These are phyloP conservation scores for Darevskia mixta DNA, from an alignment of 2,797 vertebrate genomes.

Conservation along the genomic window DNA sequence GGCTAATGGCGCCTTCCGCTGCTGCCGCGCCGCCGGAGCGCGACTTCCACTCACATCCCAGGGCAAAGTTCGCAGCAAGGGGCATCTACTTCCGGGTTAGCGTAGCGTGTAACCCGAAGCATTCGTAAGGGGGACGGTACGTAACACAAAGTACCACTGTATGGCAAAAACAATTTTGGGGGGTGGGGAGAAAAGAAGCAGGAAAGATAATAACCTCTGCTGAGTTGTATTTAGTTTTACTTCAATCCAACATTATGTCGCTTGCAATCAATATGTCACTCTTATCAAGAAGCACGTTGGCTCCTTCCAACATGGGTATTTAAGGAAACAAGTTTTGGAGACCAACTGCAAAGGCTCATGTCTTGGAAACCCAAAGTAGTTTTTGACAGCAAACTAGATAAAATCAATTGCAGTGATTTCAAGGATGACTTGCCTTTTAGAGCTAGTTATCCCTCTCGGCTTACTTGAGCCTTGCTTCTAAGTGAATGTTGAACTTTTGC, in stretches of 20 bases:
- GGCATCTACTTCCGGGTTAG: too few relatives aligned
- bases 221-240: neutral
- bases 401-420: slow-evolving; percentile 57
- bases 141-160: too few relatives aligned
- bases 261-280: slow-evolving; percentile 26
- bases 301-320: slow-evolving; percentile 37
- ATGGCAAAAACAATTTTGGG: too few relatives aligned
- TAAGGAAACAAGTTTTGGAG: slow-evolving; percentile 30
- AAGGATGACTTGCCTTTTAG: slow-evolving; percentile 51
- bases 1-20: too few relatives aligned
- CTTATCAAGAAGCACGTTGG: neutral
- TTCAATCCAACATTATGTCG: neutral
- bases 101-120: too few relatives aligned
- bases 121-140: too few relatives aligned
- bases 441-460: slow-evolving; percentile 26
- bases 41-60: rapidly evolving
- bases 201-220: neutral
- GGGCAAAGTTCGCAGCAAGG: too few relatives aligned
- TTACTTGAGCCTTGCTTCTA: slow-evolving; percentile 25
- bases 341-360: slow-evolving; percentile 15
- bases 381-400: slow-evolving; percentile 51
- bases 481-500: slow-evolving; percentile 31
- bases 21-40: rapidly evolving
- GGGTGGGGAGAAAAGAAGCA: neutral
- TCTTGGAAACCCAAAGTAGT: slow-evolving; percentile 15